Evolutionary conservation across 1,140 invertebrate species (phyloP).

Genomic region (Teleopsis dalmanni): DNA sequence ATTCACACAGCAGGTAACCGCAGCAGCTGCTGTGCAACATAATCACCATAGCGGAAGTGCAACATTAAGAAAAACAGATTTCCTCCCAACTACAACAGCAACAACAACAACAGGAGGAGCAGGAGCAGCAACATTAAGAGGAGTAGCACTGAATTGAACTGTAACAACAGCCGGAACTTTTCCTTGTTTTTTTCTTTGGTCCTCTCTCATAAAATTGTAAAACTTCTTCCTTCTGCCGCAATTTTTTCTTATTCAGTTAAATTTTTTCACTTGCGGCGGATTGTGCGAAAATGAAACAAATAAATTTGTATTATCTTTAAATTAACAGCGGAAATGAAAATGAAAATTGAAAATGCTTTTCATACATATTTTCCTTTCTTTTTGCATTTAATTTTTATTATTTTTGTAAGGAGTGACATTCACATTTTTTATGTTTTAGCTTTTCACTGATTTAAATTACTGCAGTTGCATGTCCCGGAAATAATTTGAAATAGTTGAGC

Average conservation of each 20-base stretch:
- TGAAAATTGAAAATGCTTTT: constrained; percentile 8
- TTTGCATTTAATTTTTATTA: no score
- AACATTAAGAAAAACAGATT: constrained; percentile 11
- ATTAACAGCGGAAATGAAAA: constrained; percentile 12
- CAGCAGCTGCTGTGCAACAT: constrained; percentile 8
- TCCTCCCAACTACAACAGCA: constrained; percentile 1
- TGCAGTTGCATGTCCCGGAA: no score
- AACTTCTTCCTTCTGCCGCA: neutral
- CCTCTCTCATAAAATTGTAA: neutral
- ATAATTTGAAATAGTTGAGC: no score
- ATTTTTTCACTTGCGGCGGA: neutral
- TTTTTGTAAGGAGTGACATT: no score
- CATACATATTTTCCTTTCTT: no score
- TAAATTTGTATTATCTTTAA: constrained; percentile 12
- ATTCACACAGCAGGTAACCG: constrained; percentile 7
- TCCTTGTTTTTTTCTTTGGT: no score
- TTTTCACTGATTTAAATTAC: no score
- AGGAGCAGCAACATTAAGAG: neutral
- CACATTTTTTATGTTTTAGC: no score
- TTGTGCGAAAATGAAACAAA: constrained; percentile 9
- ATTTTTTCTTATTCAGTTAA: neutral
- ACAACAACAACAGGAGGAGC: neutral
- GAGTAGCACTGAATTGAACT: neutral
- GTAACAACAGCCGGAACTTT: no score
- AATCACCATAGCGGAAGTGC: constrained; percentile 10